Evolutionary conservation across 1,140 invertebrate species (phyloP).

Genomic region (Zaprionus gabonicus): DNA sequence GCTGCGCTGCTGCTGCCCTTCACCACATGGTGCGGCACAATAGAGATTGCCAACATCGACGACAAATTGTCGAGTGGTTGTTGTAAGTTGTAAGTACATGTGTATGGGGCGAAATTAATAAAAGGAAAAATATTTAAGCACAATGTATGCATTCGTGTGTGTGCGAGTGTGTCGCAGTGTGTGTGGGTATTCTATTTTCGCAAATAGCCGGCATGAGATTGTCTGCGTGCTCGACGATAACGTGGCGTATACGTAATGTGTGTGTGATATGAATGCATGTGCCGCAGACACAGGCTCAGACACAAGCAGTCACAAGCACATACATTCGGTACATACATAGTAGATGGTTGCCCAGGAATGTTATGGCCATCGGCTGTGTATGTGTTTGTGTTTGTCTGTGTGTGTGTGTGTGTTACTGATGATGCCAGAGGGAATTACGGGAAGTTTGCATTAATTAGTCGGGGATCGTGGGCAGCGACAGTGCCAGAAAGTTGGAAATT

Average conservation of each 20-base stretch:
- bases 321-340: constrained; percentile 6
- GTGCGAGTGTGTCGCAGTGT: constrained; percentile 1
- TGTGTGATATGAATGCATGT: constrained; percentile 24
- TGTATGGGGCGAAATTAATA: constrained; percentile 62
- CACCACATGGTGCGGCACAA: constrained; percentile 6
- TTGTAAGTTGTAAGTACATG: constrained; percentile 30
- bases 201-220: constrained; percentile 41
- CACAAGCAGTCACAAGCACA: constrained; percentile 16
- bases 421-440: constrained; percentile 45
- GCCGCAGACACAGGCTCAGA: constrained; percentile 7
- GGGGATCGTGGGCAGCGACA: constrained; percentile 20
- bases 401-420: constrained; percentile 6
- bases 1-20: not conserved
- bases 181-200: constrained; percentile 33
- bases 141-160: constrained; percentile 14
- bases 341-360: constrained; percentile 16
- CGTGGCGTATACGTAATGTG: constrained; percentile 67
- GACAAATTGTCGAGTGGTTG: constrained; percentile 63
- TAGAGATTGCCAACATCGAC: constrained; percentile 38
- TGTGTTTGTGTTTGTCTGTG: not conserved
- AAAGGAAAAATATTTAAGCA: constrained; percentile 71
- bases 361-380: constrained; percentile 2
- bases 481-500: constrained; percentile 9
- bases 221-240: constrained; percentile 44
- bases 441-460: constrained; percentile 70